These are phyloP conservation scores for Silurus glanis DNA, from an alignment of 2,113 vertebrate species.

Conservation along the genomic window DNA sequence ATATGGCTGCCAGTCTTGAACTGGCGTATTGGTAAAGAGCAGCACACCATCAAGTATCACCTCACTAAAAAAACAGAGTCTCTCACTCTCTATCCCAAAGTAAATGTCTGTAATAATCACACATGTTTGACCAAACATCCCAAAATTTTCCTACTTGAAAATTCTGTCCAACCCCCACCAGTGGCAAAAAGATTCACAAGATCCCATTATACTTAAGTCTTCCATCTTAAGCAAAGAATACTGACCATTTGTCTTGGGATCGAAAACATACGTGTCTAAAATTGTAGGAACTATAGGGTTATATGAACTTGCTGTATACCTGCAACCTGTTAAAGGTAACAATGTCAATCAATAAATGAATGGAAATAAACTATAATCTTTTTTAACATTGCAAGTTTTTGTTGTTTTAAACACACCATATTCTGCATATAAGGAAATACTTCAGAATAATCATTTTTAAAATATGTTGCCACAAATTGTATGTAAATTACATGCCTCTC, in stretches of 20 bases:
- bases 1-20: background rate
- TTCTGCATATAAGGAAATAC: background rate
- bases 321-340: background rate
- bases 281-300: background rate
- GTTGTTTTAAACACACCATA: background rate
- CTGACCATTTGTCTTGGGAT: background rate
- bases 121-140: slow-evolving; percentile 10
- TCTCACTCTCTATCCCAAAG: background rate
- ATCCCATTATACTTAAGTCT: background rate
- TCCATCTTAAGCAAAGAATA: background rate
- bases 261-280: background rate
- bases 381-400: background rate
- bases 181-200: background rate
- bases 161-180: background rate
- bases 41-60: background rate
- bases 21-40: background rate
- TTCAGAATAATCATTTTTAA: background rate
- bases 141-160: slow-evolving; percentile 3
- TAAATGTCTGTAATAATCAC: background rate
- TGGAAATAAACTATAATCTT: background rate
- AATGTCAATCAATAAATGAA: background rate
- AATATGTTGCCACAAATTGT: background rate
- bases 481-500: background rate
- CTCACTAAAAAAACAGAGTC: background rate
- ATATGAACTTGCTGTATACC: background rate